A percentile compares a stretch with the other conserved stretches of the same genome.
These are phyloP conservation scores for Hylaeus anthracinus DNA, from an alignment of 1,140 invertebrate species.

Conservation along the genomic window DNA sequence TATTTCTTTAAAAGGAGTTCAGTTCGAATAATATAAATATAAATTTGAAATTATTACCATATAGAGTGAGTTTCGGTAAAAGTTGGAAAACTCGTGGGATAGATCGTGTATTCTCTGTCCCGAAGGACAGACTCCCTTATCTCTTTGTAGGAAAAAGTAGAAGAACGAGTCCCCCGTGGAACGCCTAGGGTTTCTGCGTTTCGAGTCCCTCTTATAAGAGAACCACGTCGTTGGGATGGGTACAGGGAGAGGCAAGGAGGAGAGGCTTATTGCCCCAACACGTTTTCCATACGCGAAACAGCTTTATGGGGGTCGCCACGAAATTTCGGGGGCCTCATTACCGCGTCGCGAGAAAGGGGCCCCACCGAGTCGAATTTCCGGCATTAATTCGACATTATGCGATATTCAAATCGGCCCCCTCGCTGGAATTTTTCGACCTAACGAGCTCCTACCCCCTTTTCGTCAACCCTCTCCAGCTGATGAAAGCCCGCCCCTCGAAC, in stretches of 20 bases:
- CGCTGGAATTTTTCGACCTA: conserved; percentile 72
- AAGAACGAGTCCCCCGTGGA: conserved; percentile 22
- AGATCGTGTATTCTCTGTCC: no score
- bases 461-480: neutral
- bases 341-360: conserved; percentile 42
- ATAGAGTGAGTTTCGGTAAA: no score
- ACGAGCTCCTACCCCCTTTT: conserved; percentile 70
- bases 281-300: conserved; percentile 66
- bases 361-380: conserved; percentile 74
- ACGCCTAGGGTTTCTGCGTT: conserved; percentile 54
- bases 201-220: conserved; percentile 36
- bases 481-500: conserved; percentile 10
- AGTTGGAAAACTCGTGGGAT: no score
- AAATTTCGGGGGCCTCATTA: conserved; percentile 60
- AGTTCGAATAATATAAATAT: no score
- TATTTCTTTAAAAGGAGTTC: no score
- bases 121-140: conserved; percentile 8
- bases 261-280: conserved; percentile 50
- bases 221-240: neutral
- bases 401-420: conserved; percentile 75
- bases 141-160: conserved; percentile 16
- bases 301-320: conserved; percentile 62
- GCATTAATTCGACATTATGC: conserved; percentile 78
- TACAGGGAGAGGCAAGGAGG: neutral
- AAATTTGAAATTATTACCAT: no score